Evolutionary conservation across 2,113 vertebrate genomes (phyloP).

Genomic region (Psephotus haematonotus): DNA sequence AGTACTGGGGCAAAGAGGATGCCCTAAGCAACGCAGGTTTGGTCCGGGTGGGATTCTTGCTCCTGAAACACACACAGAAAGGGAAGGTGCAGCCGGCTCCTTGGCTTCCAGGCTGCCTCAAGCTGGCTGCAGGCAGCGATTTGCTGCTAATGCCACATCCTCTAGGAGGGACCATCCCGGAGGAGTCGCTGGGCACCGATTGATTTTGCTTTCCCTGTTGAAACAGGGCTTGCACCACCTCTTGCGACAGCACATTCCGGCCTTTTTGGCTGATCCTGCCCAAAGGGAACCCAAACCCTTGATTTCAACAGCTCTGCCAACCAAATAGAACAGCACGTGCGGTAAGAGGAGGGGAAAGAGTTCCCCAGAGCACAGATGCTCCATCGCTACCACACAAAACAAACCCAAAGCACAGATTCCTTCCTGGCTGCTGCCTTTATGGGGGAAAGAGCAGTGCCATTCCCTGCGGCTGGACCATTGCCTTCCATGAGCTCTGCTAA

Average conservation of each 20-base stretch:
- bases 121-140: background rate
- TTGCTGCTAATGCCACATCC: background rate
- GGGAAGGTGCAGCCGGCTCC: background rate
- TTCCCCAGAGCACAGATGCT: background rate
- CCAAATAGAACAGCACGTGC: background rate
- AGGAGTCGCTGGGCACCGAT: fast-evolving
- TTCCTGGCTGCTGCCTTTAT: background rate
- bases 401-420: background rate
- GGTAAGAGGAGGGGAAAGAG: background rate
- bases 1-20: background rate
- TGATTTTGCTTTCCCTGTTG: background rate
- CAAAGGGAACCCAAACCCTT: background rate
- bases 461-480: background rate
- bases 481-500: background rate
- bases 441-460: background rate
- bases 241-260: background rate
- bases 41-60: background rate
- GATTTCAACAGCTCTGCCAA: background rate
- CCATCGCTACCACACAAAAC: background rate
- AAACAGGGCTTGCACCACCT: background rate
- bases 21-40: background rate
- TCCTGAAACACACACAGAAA: background rate
- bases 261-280: background rate
- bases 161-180: background rate
- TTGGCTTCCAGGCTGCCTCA: fast-evolving